Evolutionary conservation across 1,140 invertebrate species (phyloP).

Genomic region (silkworm (Bombyx mori)): ASM3026992v2 NC_085134.1:9494501-9495000

Average conservation of each 20-base stretch:
- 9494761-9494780: slow-evolving; percentile 73
- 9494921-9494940: slow-evolving; percentile 42
- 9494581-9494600: too few relatives aligned
- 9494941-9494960: too few relatives aligned
- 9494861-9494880: slow-evolving; percentile 90
- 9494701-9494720: not conserved
- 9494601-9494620: too few relatives aligned
- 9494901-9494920: slow-evolving; percentile 86
- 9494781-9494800: slow-evolving; percentile 72
- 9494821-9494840: slow-evolving; percentile 77
- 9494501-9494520: too few relatives aligned
- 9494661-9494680: not conserved
- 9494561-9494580: too few relatives aligned
- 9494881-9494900: slow-evolving; percentile 82
- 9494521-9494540: too few relatives aligned
- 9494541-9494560: too few relatives aligned
- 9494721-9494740: slow-evolving; percentile 14
- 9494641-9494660: not conserved
- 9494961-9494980: too few relatives aligned
- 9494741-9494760: slow-evolving; percentile 63
- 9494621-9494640: not conserved
- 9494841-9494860: slow-evolving; percentile 89
- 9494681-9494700: not conserved
- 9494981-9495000: too few relatives aligned
- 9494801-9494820: slow-evolving; percentile 80